Base-by-base conservation (phyloP, 2,113 vertebrate species). In the Oceanites oceanicus region DNA sequence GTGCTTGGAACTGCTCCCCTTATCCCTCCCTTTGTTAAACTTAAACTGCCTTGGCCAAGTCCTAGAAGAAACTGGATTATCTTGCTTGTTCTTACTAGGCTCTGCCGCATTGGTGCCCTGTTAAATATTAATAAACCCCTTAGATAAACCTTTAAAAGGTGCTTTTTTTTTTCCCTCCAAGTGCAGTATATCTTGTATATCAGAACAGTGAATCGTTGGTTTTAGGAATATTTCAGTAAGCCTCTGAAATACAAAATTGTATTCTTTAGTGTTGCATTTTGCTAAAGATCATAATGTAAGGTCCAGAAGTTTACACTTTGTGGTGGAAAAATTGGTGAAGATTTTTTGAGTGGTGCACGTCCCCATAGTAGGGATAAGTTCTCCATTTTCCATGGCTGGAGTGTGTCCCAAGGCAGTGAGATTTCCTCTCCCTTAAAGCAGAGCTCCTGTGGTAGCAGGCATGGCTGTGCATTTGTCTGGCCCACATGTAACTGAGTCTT, bases 81-180 rank as follows among this genome's bases (percentile, higher is more conserved):
- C 67, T 92, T 92, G 50, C 40, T 90, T 86, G 26, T 93, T 95
- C 53, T 88, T 53, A 50, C 66, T 74, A 74, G 91, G 87, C 66
- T 94, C 76, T 93, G 66, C 75, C 50, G 74, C 45, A 25, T 42
- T 85, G 82, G 38, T 91, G 22, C 75, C 63, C 95, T 94, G 92
- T 92, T 96, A 95, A 77, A 67, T 96, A 80, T 95, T 97, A 86
- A 88, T 92, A 91, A 83, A 36, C 23, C 90, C 26, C 66, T 78
- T 49, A 94, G 88, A 76, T 88, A 89, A 93, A 93, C 68, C 50
- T 67, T 81, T 88, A 38, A 79, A 94, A 94, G 36, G 36, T 92
- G 32, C 25, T 14, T 20, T 45, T 21, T 17, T 30, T 38, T 36
- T 49, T 91, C 71, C 25, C 22, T 73, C 19, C 49, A 61, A 83